Conservation (phyloP, 1,140 invertebrate species). For the Thaumetopoea pityocampa region DNA sequence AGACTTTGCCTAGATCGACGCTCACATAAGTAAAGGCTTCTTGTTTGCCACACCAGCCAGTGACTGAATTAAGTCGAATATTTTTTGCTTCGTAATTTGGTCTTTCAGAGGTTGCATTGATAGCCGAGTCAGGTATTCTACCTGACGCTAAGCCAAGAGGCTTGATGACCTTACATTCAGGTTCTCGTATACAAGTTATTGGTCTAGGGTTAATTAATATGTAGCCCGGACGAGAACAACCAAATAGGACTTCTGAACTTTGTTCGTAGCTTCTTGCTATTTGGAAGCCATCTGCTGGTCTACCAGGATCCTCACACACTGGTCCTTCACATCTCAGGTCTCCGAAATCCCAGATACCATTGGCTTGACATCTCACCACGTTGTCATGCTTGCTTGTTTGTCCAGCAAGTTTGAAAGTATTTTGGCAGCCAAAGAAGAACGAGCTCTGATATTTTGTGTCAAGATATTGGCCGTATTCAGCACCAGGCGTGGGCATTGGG, state of each 20-base stretch:
- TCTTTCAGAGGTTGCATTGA: slow-evolving; percentile 95
- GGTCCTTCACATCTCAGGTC: slow-evolving; percentile 96
- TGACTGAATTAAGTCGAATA: slow-evolving; percentile 93
- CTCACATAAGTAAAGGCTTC: slow-evolving; percentile 97
- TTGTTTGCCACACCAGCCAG: slow-evolving; percentile 96
- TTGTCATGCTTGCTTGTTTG: slow-evolving; percentile 94
- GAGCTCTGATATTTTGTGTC: slow-evolving; percentile 94
- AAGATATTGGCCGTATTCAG: slow-evolving; percentile 90
- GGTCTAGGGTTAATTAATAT: slow-evolving; percentile 93
- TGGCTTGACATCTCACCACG: slow-evolving; percentile 92
- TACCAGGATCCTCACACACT: slow-evolving; percentile 95
- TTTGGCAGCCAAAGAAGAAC: slow-evolving; percentile 97
- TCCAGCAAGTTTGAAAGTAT: slow-evolving; percentile 95
- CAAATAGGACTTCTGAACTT: slow-evolving; percentile 92
- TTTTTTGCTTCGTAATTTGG: slow-evolving; percentile 94
- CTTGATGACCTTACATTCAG: slow-evolving; percentile 94
- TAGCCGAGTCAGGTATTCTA: slow-evolving; percentile 94
- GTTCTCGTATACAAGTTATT: slow-evolving; percentile 93
- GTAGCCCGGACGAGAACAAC: slow-evolving; percentile 93
- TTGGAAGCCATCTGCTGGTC: slow-evolving; percentile 94
- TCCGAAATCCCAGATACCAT: slow-evolving; percentile 97
- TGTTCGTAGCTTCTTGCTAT: slow-evolving; percentile 94
- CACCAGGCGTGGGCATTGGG: slow-evolving; percentile 92
- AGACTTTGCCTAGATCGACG: slow-evolving; percentile 94
- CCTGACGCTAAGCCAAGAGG: slow-evolving; percentile 94